phyloP scores from a whole-genome alignment of 2,888 invertebrate genomes.

The Onthophagus sagittarius region DNA sequence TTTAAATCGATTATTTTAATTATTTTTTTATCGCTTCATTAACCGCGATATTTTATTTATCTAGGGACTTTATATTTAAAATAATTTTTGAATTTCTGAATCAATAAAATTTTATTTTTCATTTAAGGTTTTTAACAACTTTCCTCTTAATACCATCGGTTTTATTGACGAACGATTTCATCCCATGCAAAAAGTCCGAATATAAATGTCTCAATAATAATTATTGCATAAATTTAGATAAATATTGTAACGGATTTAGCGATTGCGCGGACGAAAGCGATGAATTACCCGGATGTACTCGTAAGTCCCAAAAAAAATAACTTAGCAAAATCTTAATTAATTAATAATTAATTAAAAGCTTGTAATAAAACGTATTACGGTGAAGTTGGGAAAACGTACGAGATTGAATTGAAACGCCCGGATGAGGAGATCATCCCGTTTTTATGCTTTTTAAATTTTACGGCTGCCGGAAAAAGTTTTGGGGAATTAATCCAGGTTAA shows the following conservation, averaged over 20 bases:
- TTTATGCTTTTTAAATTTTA: constrained; percentile 78
- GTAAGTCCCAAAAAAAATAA: constrained; percentile 55
- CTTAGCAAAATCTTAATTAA: neutral
- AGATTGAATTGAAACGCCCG: constrained; percentile 72
- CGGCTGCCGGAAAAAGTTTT: constrained; percentile 70
- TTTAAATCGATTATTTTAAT: too few species aligned
- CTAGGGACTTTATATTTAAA: too few species aligned
- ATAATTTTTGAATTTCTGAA: too few species aligned
- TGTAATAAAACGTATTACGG: constrained; percentile 83
- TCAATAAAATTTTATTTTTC: neutral
- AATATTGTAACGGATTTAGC: constrained; percentile 72
- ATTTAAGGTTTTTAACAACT: neutral
- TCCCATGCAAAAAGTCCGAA: constrained; percentile 46
- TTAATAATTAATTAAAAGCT: constrained; percentile 54
- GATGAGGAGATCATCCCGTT: constrained; percentile 68
- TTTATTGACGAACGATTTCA: neutral
- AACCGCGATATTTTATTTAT: too few species aligned
- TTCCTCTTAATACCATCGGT: neutral
- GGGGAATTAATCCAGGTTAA: constrained; percentile 77
- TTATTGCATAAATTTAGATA: constrained; percentile 66
- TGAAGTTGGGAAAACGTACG: constrained; percentile 75
- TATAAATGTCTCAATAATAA: constrained; percentile 50
- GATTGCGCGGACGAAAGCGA: constrained; percentile 78
- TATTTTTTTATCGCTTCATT: too few species aligned
- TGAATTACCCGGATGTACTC: constrained; percentile 70